Percentiles rank a stretch among this genome's conserved stretches.
These are phyloP conservation scores for Drosophila hydei DNA, from an alignment of 1,140 invertebrate species.

Conservation along the genomic window DNA sequence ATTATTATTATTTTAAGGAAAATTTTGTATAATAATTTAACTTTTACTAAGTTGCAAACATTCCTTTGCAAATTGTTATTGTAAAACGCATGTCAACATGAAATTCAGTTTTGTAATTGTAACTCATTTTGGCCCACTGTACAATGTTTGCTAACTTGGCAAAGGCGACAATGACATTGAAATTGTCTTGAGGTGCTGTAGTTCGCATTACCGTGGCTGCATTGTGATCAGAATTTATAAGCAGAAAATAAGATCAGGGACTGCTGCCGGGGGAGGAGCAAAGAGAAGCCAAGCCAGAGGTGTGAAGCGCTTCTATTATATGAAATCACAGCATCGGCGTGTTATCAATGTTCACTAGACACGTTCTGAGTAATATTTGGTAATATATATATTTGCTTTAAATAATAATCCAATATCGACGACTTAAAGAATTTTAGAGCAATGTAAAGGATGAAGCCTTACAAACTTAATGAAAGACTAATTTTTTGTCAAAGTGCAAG, in stretches of 20 bases:
- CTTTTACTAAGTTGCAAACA: too few relatives aligned
- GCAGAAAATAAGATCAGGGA: slow-evolving; percentile 37
- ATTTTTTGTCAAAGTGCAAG: neutral
- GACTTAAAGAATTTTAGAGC: neutral
- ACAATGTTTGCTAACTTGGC: slow-evolving; percentile 4
- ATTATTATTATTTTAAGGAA: neutral
- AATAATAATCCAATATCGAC: neutral
- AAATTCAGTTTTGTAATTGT: neutral
- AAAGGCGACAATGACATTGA: slow-evolving; percentile 63
- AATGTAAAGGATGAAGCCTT: neutral
- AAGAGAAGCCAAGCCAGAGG: slow-evolving; percentile 26
- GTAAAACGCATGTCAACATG: neutral
- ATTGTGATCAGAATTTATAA: slow-evolving; percentile 70
- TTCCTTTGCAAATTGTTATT: too few relatives aligned
- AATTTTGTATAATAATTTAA: too few relatives aligned
- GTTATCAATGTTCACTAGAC: slow-evolving; percentile 43
- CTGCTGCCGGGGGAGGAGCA: slow-evolving; percentile 27
- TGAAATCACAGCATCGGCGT: slow-evolving; percentile 12
- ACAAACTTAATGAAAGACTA: neutral
- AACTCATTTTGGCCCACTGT: slow-evolving; percentile 21
- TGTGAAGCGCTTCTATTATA: slow-evolving; percentile 52
- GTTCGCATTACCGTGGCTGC: slow-evolving; percentile 29
- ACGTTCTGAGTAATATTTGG: neutral
- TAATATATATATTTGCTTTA: too few relatives aligned
- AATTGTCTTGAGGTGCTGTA: slow-evolving; percentile 51